Base-by-base conservation (phyloP, 1,140 invertebrate genomes). In the Dicyema japonicum region DNA sequence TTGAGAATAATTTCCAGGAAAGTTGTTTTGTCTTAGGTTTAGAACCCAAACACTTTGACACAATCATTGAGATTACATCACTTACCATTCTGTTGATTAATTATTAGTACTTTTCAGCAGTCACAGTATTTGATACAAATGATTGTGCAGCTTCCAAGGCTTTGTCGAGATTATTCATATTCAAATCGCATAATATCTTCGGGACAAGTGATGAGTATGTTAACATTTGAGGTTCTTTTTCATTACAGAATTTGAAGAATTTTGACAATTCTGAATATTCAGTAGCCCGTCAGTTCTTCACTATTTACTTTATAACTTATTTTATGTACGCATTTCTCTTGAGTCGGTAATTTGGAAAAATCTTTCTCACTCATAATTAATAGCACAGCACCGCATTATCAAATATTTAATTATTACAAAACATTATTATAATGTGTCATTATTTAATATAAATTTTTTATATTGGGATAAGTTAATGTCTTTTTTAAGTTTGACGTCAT, bases 81-180 rank as follows among this genome's bases (percentile, higher is more conserved):
- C 63, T 62, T 2, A 66, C 68, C 19, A 69, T 72, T 47, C 72
- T 78, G 30, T n/a, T n/a, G n/a, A n/a, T n/a, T n/a, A n/a, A n/a
- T n/a, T n/a, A n/a, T n/a, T n/a, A n/a, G n/a, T 8, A 5, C 63
- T 62, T 66, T 39, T 34, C 34, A 34, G 47, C 46, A n/a, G 42
- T 33, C 24, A 33, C 30, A 9, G 71, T 70, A 55, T 80, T 82
- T 47, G 82, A 70, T 0, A 82, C 62, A 56, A 66, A 90, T 11
- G 67, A 66, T 14, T 82, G 44, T 2, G 71, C 65, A 9, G 75
- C 74, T 44, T 85, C 75, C 33, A 92, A 46, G 15, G 72, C 82
- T 58, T 80, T 90, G 45, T 90, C 80, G 50, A 85, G 76, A 2
- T 76, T 76, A 15, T 70, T 63, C 19, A 67, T 76, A 67, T 90